Base-by-base conservation (phyloP, 2,888 invertebrate genomes). In the Dolichomitus sp. region DNA sequence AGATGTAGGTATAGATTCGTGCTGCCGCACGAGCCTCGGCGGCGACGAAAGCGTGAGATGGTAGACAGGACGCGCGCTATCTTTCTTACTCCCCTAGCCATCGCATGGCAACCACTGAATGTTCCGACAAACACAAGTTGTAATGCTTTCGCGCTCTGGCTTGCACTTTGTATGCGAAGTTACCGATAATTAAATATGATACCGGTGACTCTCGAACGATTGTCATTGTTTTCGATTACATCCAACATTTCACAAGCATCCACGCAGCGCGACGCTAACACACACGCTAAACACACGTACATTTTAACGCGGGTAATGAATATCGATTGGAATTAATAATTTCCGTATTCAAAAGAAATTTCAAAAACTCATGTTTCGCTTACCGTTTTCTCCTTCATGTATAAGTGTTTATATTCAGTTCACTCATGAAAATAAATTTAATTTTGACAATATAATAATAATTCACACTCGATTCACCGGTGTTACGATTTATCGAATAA, bases 381-480 rank as follows among this genome's bases (percentile, higher is more conserved):
- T 45, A 45, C 45, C 45, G 12, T 45, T 45, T 45, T 45, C 12
- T 45, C n/a, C 45, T 45, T 9, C 0, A 23, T 23, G 23, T n/a
- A n/a, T n/a, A n/a, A n/a, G n/a, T 45, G 45, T 45, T 45, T 45
- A 45, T 45, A 45, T 45, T 45, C 45, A 45, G 14, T 45, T 45
- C 45, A 45, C 45, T 45, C 45, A 5, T 45, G 45, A 45, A 45
- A 3, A 45, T 45, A 45, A n/a, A 45, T 45, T 45, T 23, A 23
- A 23, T 23, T 23, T 23, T 23, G 23, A 23, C 23, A 23, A 23
- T 23, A 23, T 23, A 23, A 23, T 23, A 23, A 23, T 23, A 23
- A 23, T 23, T 1, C 2, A 23, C 23, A 23, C 40, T 40, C 1
- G 40, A 7, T 40, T 14, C 45, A 12, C 45, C 0, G 9, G 0